Conservation (phyloP, 1,140 invertebrate species). For the Charaxes varanes region DNA sequence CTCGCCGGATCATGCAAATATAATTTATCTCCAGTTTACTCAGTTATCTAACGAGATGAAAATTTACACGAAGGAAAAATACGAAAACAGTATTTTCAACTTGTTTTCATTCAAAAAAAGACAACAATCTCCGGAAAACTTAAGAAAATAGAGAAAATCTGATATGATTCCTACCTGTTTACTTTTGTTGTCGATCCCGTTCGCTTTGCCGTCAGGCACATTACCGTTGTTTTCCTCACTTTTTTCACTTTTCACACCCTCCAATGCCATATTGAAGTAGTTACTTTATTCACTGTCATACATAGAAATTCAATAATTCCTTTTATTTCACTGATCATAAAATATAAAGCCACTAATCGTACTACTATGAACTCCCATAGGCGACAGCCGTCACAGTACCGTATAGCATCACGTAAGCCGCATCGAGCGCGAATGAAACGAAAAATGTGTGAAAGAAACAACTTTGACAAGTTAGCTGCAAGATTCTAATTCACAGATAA, state of each 20-base stretch:
- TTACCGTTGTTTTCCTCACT: slow-evolving; percentile 68
- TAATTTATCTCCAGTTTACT: background rate
- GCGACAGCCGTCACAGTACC: slow-evolving; percentile 42
- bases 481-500: too few species aligned
- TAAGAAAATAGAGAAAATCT: slow-evolving; percentile 18
- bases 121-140: slow-evolving; percentile 18
- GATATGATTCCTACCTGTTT: slow-evolving; percentile 55
- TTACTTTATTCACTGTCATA: slow-evolving; percentile 67
- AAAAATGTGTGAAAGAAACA: slow-evolving; percentile 28
- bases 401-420: slow-evolving; percentile 38
- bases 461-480: too few species aligned
- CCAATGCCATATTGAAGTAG: slow-evolving; percentile 66
- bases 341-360: slow-evolving; percentile 53
- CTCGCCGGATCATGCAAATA: background rate
- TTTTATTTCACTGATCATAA: slow-evolving; percentile 45
- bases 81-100: too few species aligned
- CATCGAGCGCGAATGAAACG: slow-evolving; percentile 64
- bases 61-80: too few species aligned
- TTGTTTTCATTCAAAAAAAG: background rate
- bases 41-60: background rate
- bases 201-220: slow-evolving; percentile 59
- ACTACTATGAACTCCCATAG: slow-evolving; percentile 59
- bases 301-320: slow-evolving; percentile 45
- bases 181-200: slow-evolving; percentile 69
- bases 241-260: slow-evolving; percentile 72